A percentile compares a stretch with the other conserved stretches of the same genome.
These are phyloP conservation scores for Pocillopora damicornis DNA, from an alignment of 64 coral and sea anemone species.

Conservation along the genomic window DNA sequence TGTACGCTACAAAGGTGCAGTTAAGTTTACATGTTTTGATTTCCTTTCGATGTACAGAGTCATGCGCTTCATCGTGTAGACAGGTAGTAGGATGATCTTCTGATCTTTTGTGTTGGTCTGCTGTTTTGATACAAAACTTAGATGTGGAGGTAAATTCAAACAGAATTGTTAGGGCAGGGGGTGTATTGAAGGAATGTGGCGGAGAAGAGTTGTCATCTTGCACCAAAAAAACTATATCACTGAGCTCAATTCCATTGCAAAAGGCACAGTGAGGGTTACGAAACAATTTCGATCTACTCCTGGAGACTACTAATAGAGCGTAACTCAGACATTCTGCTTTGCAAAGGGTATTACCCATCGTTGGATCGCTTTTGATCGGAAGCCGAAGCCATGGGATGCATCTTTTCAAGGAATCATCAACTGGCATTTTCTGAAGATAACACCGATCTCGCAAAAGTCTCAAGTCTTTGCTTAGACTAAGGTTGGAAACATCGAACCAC, in stretches of 20 bases:
- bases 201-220: too few relatives aligned
- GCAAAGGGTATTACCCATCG: not conserved
- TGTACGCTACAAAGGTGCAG: not conserved
- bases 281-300: not conserved
- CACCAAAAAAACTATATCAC: not conserved
- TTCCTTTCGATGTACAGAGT: not conserved
- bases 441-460: not conserved
- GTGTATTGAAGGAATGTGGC: too few relatives aligned
- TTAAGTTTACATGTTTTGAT: not conserved
- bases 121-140: not conserved
- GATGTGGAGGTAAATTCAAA: slow-evolving; percentile 20
- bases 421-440: not conserved
- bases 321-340: slow-evolving; percentile 16
- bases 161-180: not conserved
- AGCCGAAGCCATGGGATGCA: not conserved
- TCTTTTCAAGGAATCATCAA: not conserved
- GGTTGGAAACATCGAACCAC: not conserved
- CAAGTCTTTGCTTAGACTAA: not conserved
- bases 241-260: not conserved
- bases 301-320: not conserved
- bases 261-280: slow-evolving; percentile 11
- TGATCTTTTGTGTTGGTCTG: not conserved
- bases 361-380: not conserved
- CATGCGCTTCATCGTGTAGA: not conserved
- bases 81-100: not conserved